Conservation (phyloP, 2,888 invertebrate genomes). For the Chironomus tentans region DNA sequence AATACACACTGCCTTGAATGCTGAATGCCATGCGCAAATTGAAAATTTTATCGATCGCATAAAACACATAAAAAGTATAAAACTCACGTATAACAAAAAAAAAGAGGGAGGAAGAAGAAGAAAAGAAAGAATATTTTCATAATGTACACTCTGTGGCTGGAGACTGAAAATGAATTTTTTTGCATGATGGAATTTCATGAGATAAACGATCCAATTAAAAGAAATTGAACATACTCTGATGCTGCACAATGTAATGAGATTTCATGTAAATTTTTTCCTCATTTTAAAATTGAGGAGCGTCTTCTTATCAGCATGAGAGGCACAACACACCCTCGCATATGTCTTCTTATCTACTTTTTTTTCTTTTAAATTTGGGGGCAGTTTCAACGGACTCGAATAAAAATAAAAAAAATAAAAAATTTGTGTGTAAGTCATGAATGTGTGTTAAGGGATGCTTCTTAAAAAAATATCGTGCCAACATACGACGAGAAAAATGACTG, state of each 20-base stretch:
- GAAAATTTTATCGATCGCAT: slow-evolving; percentile 27
- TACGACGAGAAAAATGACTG: not conserved
- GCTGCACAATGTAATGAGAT: not conserved
- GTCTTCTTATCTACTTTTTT: too few species aligned
- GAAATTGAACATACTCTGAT: not conserved
- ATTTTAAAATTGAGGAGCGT: not conserved
- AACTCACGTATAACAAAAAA: not conserved
- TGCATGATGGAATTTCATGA: slow-evolving; percentile 12
- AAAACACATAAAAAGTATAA: slow-evolving; percentile 25
- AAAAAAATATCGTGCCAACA: not conserved
- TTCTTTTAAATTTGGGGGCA: too few species aligned
- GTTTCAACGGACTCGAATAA: not conserved
- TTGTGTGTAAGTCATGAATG: not conserved
- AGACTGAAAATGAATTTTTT: not conserved
- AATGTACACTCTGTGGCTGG: not conserved
- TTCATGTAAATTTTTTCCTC: not conserved
- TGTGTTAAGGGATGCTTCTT: too few species aligned
- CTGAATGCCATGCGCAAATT: slow-evolving; percentile 27
- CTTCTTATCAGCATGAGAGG: not conserved
- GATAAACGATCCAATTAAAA: slow-evolving; percentile 13
- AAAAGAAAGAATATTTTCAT: not conserved
- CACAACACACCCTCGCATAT: not conserved
- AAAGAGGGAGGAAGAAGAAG: not conserved
- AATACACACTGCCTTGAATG: slow-evolving; percentile 11
- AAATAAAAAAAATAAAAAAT: too few species aligned